A percentile compares a stretch with the other conserved stretches of the same genome.
Conservation (phyloP, 2,113 vertebrate genomes). For the Ivindomyrus marchei region DNA sequence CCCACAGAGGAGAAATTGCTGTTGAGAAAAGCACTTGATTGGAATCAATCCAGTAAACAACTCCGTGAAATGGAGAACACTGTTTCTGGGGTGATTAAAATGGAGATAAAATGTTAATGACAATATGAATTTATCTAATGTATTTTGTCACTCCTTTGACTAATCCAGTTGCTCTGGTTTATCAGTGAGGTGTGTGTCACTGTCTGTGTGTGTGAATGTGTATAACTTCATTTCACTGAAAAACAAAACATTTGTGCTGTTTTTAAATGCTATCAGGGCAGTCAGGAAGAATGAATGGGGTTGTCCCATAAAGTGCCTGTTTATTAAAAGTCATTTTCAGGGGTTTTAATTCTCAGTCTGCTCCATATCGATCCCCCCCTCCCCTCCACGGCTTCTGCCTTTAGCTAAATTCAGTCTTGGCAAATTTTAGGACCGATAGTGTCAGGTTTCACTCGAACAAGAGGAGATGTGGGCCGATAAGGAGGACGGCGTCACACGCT, state of each 20-base stretch:
- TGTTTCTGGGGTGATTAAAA: background rate
- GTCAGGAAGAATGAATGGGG: background rate
- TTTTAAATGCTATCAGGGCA: background rate
- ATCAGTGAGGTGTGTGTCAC: background rate
- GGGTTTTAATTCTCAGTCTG: background rate
- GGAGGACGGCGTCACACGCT: background rate
- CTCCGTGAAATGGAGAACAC: background rate
- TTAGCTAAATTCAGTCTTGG: background rate
- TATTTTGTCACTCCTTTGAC: background rate
- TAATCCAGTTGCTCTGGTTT: background rate
- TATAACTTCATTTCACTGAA: background rate
- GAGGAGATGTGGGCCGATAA: background rate
- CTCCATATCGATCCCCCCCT: background rate
- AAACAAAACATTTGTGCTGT: background rate
- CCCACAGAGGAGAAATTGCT: background rate
- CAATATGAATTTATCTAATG: background rate
- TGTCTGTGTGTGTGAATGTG: background rate
- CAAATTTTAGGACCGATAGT: background rate
- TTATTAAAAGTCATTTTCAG: background rate
- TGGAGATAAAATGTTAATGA: background rate
- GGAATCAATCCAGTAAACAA: background rate
- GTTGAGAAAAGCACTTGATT: background rate
- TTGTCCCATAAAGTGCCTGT: background rate
- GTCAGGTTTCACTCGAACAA: background rate
- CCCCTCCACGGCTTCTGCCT: background rate